Conservation (phyloP, 2,888 invertebrate species). For the Furcula furcula region DNA sequence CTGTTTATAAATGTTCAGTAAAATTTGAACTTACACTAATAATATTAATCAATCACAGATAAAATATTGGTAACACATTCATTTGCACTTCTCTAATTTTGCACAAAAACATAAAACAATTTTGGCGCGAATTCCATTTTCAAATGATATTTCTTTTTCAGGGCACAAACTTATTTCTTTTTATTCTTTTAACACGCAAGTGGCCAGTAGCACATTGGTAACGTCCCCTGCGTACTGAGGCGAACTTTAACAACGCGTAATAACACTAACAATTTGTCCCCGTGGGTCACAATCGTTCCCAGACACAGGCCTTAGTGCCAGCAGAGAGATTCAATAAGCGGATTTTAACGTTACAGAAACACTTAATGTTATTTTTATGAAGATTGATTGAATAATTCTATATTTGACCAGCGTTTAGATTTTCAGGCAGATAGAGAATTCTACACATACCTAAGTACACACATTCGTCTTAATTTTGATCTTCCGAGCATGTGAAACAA, state of each 20-base stretch:
- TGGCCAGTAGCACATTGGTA: constrained; percentile 43
- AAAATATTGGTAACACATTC: constrained; percentile 24
- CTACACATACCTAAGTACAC: no score
- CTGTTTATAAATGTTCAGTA: neutral
- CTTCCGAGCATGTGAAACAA: no score
- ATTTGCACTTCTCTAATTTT: constrained; percentile 21
- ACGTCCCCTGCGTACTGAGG: constrained; percentile 65
- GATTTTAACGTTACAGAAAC: constrained; percentile 16
- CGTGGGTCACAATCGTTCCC: constrained; percentile 62
- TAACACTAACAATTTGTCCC: constrained; percentile 72
- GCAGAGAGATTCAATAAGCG: constrained; percentile 48
- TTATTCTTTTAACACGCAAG: constrained; percentile 14
- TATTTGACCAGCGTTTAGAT: no score
- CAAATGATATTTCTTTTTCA: constrained; percentile 9
- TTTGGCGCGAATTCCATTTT: constrained; percentile 30
- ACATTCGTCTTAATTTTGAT: no score
- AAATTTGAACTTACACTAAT: constrained; percentile 31
- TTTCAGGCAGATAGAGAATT: no score
- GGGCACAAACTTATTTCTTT: constrained; percentile 15
- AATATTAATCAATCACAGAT: constrained; percentile 28
- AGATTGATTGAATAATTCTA: neutral
- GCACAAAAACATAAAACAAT: neutral
- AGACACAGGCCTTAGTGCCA: constrained; percentile 50
- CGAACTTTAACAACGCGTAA: constrained; percentile 68
- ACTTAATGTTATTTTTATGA: constrained; percentile 1